These are phyloP conservation scores for Frieseomelitta varia DNA, from an alignment of 1,140 invertebrate species.

Conservation along the genomic window DNA sequence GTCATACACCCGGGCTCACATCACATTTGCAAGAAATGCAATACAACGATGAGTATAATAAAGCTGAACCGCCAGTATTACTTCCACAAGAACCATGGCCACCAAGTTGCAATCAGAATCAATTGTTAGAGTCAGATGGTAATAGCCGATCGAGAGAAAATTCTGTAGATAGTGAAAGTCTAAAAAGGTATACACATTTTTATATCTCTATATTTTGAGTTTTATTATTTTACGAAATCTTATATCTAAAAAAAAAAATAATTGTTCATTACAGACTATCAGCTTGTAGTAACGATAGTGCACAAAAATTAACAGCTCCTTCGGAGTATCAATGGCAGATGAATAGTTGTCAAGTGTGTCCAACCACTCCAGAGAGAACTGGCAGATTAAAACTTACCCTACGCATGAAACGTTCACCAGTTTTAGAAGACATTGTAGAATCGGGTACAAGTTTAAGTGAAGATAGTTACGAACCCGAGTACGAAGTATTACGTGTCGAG, in stretches of 20 bases:
- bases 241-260: neutral
- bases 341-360: constrained; percentile 72
- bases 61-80: constrained; percentile 64
- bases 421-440: constrained; percentile 92
- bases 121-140: constrained; percentile 44
- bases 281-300: constrained; percentile 52
- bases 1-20: constrained; percentile 48
- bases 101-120: constrained; percentile 50
- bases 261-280: constrained; percentile 64
- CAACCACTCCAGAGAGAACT: constrained; percentile 84
- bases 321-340: constrained; percentile 72
- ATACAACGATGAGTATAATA: constrained; percentile 67
- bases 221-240: neutral
- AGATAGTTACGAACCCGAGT: constrained; percentile 87
- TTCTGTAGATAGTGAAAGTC: constrained; percentile 58
- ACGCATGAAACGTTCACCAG: constrained; percentile 92
- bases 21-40: constrained; percentile 67
- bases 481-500: constrained; percentile 92
- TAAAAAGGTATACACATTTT: constrained; percentile 58
- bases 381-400: constrained; percentile 90
- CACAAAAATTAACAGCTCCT: constrained; percentile 57
- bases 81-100: constrained; percentile 71
- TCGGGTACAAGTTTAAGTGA: constrained; percentile 88
- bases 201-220: neutral
- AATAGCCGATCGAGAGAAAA: constrained; percentile 60